phyloP scores from a whole-genome alignment of 2,113 vertebrate species.

The Etia nguti region DNA sequence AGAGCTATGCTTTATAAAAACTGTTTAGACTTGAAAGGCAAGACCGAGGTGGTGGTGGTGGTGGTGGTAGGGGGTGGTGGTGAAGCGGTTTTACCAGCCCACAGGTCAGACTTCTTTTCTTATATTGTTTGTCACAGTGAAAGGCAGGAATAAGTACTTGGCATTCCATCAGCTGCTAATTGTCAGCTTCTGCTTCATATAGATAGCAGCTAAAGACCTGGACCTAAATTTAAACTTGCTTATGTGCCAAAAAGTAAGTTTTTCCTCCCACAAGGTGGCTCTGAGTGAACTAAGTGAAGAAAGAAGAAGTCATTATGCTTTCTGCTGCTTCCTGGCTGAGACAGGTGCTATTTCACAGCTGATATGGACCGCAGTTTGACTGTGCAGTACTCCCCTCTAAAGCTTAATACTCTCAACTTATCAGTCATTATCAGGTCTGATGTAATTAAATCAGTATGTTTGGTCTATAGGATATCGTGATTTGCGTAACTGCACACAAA shows the following conservation, averaged over 20 bases:
- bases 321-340: neutral
- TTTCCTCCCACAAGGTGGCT: constrained; percentile 7
- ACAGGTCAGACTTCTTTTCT: constrained; percentile 7
- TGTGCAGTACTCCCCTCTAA: neutral
- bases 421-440: neutral
- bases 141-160: neutral
- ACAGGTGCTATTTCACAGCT: neutral
- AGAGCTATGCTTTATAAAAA: constrained; percentile 45
- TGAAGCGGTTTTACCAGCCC: neutral
- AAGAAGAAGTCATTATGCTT: constrained; percentile 6
- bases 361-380: neutral
- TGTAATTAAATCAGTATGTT: neutral
- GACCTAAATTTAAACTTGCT: constrained; percentile 39
- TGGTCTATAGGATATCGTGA: no score
- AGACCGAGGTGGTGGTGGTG: neutral
- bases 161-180: constrained; percentile 28
- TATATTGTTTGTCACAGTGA: constrained; percentile 19
- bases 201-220: constrained; percentile 11
- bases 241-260: constrained; percentile 28
- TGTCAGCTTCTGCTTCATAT: constrained; percentile 37
- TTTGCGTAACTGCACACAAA: neutral
- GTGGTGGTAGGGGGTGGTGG: neutral
- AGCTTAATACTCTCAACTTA: neutral
- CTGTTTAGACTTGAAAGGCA: constrained; percentile 59
- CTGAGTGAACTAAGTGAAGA: neutral